These are phyloP conservation scores for Merodon equestris DNA, from an alignment of 2,888 invertebrate species.

Conservation along the genomic window DNA sequence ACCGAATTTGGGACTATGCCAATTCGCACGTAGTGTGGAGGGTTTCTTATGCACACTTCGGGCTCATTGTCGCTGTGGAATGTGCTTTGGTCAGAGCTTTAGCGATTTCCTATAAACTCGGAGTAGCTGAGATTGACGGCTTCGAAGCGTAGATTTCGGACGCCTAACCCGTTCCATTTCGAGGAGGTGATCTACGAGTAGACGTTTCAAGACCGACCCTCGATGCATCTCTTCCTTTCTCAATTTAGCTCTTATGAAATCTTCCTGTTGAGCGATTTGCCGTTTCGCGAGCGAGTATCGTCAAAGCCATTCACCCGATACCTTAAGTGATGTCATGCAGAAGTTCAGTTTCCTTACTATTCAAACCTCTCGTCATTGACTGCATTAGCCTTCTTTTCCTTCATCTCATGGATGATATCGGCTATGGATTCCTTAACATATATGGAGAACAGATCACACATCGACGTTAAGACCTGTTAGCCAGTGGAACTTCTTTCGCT, in stretches of 20 bases:
- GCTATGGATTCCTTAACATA: constrained; percentile 96
- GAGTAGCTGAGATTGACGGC: constrained; percentile 76
- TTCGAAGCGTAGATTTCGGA: constrained; percentile 77
- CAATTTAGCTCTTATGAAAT: constrained; percentile 93
- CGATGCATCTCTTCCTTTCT: constrained; percentile 93
- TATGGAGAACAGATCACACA: constrained; percentile 97
- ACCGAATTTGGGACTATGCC: no score
- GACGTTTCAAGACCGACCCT: constrained; percentile 85
- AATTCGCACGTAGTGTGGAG: no score
- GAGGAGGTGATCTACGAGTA: constrained; percentile 87
- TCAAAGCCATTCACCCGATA: constrained; percentile 93
- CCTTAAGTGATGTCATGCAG: constrained; percentile 89
- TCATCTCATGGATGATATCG: constrained; percentile 90
- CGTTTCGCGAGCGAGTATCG: constrained; percentile 94
- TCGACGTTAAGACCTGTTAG: constrained; percentile 86
- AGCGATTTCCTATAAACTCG: constrained; percentile 78
- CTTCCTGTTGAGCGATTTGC: constrained; percentile 94
- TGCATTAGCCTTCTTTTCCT: constrained; percentile 91
- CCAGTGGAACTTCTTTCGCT: constrained; percentile 72
- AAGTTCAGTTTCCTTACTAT: constrained; percentile 94
- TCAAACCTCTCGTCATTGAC: constrained; percentile 95
- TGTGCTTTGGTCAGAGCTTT: constrained; percentile 76
- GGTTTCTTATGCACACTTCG: constrained; percentile 74
- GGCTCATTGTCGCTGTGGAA: constrained; percentile 72
- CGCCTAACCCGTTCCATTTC: constrained; percentile 81